Conservation (phyloP, 1,140 invertebrate genomes). For the Euura lappo region DNA sequence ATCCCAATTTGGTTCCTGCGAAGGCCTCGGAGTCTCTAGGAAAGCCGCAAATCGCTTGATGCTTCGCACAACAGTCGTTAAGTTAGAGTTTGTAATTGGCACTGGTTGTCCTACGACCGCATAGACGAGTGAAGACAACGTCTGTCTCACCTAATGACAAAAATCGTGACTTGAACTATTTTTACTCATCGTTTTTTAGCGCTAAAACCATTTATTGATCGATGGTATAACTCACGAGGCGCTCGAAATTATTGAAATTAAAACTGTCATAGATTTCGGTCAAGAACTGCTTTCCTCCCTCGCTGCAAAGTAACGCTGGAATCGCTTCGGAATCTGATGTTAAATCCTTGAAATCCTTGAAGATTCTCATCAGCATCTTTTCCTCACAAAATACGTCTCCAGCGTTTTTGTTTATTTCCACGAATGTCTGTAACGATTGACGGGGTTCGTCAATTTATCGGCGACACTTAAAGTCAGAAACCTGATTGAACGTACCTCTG, state of each 20-base stretch:
- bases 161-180: constrained; percentile 11
- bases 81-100: constrained; percentile 39
- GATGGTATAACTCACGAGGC: constrained; percentile 53
- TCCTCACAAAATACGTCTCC: constrained; percentile 59
- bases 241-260: constrained; percentile 59
- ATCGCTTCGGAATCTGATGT: constrained; percentile 23
- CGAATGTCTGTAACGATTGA: constrained; percentile 47
- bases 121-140: constrained; percentile 39
- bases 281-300: constrained; percentile 59
- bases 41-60: constrained; percentile 38
- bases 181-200: constrained; percentile 14
- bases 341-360: constrained; percentile 50
- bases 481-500: constrained; percentile 34
- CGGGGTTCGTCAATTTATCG: not conserved
- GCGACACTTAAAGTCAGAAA: not conserved
- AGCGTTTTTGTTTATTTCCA: constrained; percentile 47
- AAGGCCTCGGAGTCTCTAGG: constrained; percentile 28
- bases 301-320: constrained; percentile 56
- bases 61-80: constrained; percentile 40
- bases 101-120: constrained; percentile 39
- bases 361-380: constrained; percentile 55
- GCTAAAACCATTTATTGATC: constrained; percentile 8
- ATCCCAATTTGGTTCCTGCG: constrained; percentile 32
- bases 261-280: constrained; percentile 60
- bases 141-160: constrained; percentile 38